Base-by-base conservation (phyloP, 1,140 invertebrate species). In the Papilio polytes region DNA sequence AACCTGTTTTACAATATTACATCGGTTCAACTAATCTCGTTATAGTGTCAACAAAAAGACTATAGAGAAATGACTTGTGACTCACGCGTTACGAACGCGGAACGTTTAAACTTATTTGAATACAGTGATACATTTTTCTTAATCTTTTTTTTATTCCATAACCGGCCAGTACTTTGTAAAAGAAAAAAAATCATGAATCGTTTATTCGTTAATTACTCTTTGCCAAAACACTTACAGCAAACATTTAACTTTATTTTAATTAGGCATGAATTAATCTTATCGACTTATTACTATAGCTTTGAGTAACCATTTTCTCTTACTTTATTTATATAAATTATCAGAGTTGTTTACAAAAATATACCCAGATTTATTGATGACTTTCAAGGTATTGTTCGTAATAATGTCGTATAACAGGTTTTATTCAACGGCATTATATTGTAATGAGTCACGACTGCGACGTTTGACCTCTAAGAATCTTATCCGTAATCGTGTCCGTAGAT, bases 371-470 rank as follows among this genome's bases (percentile, higher is more conserved):
- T 31, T 31, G 26, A 70, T 70, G 12, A 31, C 12, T 70, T 26
- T 70, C 2, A 12, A 70, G 26, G 22, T 66, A 26, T 66, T 66
- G 22, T 66, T 66, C 26, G 26, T 15, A 31, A 7, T 66, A 66
- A 66, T 66, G 63, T 66, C 63, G 63, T 66, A 7, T 66, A 46
- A 74, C 73, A 26, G 73, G 73, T 74, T 74, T 48, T 22, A 85
- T 82, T 83, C 80, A 36, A 77, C 78, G 80, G 63, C 82, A 83
- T 83, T 80, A 44, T 80, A 48, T 86, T 77, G 46, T 82, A 82
- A 77, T 87, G 86, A 87, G 80, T 86, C 86, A 87, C 85, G 83
- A 76, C 80, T 63, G 48, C 85, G 85, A 86, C 85, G 85, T 81
- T 83, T 79, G 85, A 86, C 84, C 83, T 82, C 78, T 74, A 79